phyloP scores from a whole-genome alignment of 2,888 invertebrate genomes.

The Cancer borealis region DNA sequence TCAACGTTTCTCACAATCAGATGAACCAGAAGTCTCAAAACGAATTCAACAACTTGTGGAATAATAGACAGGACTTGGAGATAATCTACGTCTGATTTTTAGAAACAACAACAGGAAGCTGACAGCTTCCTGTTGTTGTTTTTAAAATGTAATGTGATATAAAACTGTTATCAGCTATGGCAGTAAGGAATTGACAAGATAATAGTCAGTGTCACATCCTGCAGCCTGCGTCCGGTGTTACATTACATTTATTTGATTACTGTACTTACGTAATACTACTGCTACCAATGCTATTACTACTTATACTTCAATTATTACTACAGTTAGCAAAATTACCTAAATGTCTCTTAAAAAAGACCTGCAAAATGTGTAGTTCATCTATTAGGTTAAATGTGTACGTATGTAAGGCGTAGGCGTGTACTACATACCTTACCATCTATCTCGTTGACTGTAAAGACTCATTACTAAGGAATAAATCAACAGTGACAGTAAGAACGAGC shows the following conservation, averaged over 20 bases:
- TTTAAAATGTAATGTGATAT: not conserved
- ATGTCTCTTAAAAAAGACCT: too few relatives aligned
- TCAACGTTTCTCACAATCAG: not conserved
- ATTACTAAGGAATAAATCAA: too few relatives aligned
- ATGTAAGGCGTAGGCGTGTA: too few relatives aligned
- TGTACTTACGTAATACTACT: not conserved
- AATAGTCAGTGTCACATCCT: not conserved
- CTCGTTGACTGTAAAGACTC: too few relatives aligned
- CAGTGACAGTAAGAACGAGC: not conserved
- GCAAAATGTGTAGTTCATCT: too few relatives aligned
- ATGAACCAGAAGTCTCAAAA: not conserved
- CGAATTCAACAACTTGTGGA: not conserved
- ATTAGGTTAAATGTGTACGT: too few relatives aligned
- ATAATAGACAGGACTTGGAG: not conserved
- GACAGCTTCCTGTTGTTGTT: too few relatives aligned
- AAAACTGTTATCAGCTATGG: not conserved
- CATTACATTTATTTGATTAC: not conserved
- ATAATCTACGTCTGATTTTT: not conserved
- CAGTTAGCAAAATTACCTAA: not conserved
- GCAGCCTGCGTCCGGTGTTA: not conserved
- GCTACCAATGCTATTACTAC: conserved; percentile 2
- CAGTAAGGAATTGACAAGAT: not conserved
- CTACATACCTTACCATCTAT: too few relatives aligned
- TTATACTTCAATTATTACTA: not conserved
- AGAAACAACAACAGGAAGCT: not conserved